A percentile compares a stretch with the other conserved stretches of the same genome.
Conservation (phyloP, 2,888 invertebrate genomes). For the Iphiclides podalirius region DNA sequence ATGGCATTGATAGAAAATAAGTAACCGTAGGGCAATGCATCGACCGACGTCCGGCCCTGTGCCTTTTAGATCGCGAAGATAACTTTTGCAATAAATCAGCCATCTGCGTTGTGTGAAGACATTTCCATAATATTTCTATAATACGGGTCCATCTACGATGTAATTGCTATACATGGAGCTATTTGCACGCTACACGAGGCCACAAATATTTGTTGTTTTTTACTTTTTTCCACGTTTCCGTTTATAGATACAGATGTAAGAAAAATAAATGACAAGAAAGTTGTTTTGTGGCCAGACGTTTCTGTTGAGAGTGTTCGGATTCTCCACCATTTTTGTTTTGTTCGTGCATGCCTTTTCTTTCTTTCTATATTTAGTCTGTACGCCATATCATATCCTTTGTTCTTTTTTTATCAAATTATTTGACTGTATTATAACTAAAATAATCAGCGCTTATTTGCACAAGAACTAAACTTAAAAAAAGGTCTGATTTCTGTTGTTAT, state of each 20-base stretch:
- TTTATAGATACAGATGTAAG: constrained; percentile 8
- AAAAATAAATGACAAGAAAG: background rate
- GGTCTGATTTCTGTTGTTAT: no score
- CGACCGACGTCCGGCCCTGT: constrained; percentile 42
- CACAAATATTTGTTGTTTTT: constrained; percentile 3
- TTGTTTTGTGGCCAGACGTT: background rate
- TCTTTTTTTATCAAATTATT: no score
- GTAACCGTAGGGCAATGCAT: constrained; percentile 57
- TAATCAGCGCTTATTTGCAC: no score
- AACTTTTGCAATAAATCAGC: constrained; percentile 41
- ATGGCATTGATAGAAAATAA: constrained; percentile 52
- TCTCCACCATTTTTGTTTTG: background rate
- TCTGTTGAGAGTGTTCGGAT: background rate
- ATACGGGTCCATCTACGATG: constrained; percentile 15
- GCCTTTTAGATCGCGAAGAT: constrained; percentile 49
- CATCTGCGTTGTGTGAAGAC: constrained; percentile 29
- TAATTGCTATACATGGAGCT: constrained; percentile 7
- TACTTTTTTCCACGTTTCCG: constrained; percentile 1
- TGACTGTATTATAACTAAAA: no score
- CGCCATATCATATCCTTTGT: no score
- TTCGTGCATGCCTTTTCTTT: background rate
- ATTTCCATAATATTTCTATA: constrained; percentile 26
- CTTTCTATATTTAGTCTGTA: no score
- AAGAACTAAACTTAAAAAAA: no score
- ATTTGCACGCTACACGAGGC: constrained; percentile 10